A percentile compares a stretch with the other conserved stretches of the same genome.
Evolutionary conservation across 1,140 invertebrate genomes (phyloP).

Genomic region (Drosophila cardini): DNA sequence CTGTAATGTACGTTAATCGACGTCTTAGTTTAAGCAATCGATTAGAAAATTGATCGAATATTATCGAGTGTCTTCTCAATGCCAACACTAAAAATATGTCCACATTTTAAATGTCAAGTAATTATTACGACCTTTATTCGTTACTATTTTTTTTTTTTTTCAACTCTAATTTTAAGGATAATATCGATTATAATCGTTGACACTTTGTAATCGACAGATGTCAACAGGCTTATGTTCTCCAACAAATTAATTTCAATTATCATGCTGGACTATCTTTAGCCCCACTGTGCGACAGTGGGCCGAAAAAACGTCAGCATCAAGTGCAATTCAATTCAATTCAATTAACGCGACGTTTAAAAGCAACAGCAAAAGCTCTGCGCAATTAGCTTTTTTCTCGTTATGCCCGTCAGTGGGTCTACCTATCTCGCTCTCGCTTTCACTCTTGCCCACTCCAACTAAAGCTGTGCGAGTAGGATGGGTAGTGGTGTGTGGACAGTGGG

Average conservation of each 20-base stretch:
- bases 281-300: conserved; percentile 39
- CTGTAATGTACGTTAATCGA: no score
- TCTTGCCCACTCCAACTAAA: conserved; percentile 3
- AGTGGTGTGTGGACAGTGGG: not conserved
- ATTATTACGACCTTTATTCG: no score
- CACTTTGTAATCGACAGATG: not conserved
- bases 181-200: no score
- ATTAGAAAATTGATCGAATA: no score
- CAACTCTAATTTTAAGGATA: no score
- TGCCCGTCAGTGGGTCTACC: not conserved
- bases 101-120: no score
- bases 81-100: no score
- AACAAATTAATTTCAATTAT: not conserved
- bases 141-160: no score
- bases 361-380: conserved; percentile 37
- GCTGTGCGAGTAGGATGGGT: conserved; percentile 7
- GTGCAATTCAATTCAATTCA: conserved; percentile 81
- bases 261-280: not conserved
- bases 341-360: conserved; percentile 75
- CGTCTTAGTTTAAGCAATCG: no score
- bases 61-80: no score
- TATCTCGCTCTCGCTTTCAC: not conserved
- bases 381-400: conserved; percentile 52
- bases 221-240: not conserved
- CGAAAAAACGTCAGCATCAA: conserved; percentile 22